A percentile compares a stretch with the other conserved stretches of the same genome.
Conservation (phyloP, 1,140 invertebrate genomes). For the Phymorhynchus buccinoides region DNA sequence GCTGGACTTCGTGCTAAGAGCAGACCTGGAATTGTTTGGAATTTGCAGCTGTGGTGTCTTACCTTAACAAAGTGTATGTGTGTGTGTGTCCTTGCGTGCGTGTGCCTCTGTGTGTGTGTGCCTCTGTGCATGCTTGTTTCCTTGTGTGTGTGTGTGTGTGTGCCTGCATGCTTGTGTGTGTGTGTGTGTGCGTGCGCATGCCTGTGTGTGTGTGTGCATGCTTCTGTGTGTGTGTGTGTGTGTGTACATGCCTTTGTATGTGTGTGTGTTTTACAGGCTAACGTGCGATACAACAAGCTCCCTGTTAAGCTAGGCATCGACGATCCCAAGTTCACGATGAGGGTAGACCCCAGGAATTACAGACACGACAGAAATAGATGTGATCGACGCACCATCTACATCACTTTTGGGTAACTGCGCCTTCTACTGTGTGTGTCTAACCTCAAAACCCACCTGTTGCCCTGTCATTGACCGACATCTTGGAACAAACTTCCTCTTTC, state of each 20-base stretch:
- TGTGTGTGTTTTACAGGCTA: slow-evolving; percentile 58
- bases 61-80: too few relatives aligned
- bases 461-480: too few relatives aligned
- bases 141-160: too few relatives aligned
- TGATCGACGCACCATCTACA: slow-evolving; percentile 53
- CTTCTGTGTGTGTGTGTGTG: background rate
- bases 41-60: too few relatives aligned
- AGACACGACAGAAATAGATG: slow-evolving; percentile 53
- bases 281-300: slow-evolving; percentile 64
- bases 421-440: too few relatives aligned
- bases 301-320: slow-evolving; percentile 36
- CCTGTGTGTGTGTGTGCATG: background rate
- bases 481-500: too few relatives aligned
- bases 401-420: slow-evolving; percentile 58
- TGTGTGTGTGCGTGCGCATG: background rate
- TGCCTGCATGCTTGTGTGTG: background rate
- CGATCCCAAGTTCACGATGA: slow-evolving; percentile 56
- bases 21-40: too few relatives aligned
- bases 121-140: too few relatives aligned
- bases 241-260: slow-evolving; percentile 10
- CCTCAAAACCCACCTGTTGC: too few relatives aligned
- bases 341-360: slow-evolving; percentile 47
- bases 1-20: too few relatives aligned
- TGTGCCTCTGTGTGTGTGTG: too few relatives aligned
- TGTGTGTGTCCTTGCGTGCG: too few relatives aligned